Evolutionary conservation across 2,888 invertebrate species (phyloP).

Genomic region (Drosophila prostipennis): DNA sequence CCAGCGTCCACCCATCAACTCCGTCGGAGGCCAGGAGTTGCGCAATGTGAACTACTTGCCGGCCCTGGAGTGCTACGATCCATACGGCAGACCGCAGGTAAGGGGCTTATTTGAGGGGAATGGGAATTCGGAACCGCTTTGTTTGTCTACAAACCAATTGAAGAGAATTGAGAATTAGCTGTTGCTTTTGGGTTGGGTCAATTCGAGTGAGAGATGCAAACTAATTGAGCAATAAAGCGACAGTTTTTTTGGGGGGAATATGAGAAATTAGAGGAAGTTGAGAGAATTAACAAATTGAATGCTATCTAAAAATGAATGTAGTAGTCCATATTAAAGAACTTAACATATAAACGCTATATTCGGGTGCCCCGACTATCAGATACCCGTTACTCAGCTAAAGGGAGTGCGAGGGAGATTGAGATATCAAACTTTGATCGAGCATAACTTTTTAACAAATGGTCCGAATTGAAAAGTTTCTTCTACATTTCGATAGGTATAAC

Average conservation of each 20-base stretch:
- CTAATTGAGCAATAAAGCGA: slow-evolving; percentile 58
- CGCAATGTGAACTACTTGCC: slow-evolving; percentile 82
- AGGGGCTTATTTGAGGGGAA: slow-evolving; percentile 41
- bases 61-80: slow-evolving; percentile 85
- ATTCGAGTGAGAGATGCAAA: slow-evolving; percentile 59
- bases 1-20: slow-evolving; percentile 65
- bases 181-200: slow-evolving; percentile 37
- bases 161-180: slow-evolving; percentile 44
- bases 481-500: too few species aligned
- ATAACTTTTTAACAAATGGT: too few species aligned
- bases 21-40: slow-evolving; percentile 68
- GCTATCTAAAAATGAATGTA: neutral
- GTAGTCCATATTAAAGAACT: too few species aligned
- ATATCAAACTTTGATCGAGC: too few species aligned
- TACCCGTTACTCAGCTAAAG: too few species aligned
- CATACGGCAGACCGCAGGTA: slow-evolving; percentile 86
- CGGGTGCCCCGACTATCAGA: too few species aligned
- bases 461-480: too few species aligned
- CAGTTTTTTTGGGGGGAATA: slow-evolving; percentile 9
- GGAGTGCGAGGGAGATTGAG: too few species aligned
- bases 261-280: slow-evolving; percentile 14
- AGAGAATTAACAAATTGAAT: neutral
- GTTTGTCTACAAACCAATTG: slow-evolving; percentile 57
- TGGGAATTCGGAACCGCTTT: neutral
- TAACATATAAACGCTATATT: too few species aligned